Conservation (phyloP, 2,797 vertebrate species). For the Rhabdophis nuchalis region DNA sequence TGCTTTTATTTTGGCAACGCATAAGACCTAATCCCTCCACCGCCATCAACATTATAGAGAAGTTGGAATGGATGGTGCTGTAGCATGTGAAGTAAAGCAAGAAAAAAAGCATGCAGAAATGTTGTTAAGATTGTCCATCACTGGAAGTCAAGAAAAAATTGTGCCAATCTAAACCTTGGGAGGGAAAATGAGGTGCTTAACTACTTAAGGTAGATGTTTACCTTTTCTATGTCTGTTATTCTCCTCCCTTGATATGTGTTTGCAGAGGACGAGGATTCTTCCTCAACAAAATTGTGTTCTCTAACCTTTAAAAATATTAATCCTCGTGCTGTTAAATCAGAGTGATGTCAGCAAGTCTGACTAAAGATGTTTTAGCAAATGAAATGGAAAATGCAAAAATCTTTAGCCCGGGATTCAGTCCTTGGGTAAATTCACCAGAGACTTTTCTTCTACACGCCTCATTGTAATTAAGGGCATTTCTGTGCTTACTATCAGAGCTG, state of each 20-base stretch:
- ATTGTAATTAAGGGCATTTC: background rate
- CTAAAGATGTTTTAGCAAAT: background rate
- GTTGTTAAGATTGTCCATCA: background rate
- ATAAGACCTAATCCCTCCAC: background rate
- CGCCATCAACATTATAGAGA: background rate
- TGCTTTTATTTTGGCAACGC: background rate
- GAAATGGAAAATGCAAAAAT: background rate
- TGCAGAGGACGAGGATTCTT: background rate
- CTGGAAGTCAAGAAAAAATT: background rate
- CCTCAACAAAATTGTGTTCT: background rate
- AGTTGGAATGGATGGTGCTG: background rate
- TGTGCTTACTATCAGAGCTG: background rate
- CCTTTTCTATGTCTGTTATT: background rate
- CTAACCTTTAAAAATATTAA: background rate
- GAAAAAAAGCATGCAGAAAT: background rate
- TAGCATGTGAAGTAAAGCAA: background rate
- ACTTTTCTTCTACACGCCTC: background rate
- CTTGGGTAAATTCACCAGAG: background rate
- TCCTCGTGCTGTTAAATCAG: background rate
- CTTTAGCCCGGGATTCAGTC: background rate
- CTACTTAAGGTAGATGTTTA: background rate
- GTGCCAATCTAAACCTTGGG: background rate
- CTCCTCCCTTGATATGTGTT: background rate
- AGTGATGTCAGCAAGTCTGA: background rate
- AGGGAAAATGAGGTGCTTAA: background rate